Evolutionary conservation across 2,797 vertebrate genomes (phyloP).

Genomic region (Liasis olivaceus): DNA sequence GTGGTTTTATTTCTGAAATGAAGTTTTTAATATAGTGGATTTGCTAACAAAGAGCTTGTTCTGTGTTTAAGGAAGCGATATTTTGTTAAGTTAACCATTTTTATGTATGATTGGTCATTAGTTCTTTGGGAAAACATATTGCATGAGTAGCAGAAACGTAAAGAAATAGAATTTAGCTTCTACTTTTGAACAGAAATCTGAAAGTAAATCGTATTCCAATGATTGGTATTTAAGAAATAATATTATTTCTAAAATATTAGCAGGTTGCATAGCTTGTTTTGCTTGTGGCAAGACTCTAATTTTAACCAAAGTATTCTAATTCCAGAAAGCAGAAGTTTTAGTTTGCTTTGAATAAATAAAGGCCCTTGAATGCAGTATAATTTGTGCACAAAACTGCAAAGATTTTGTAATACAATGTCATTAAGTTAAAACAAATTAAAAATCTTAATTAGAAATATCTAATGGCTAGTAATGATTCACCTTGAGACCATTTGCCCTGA

Average conservation of each 20-base stretch:
- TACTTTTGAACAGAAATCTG: not conserved
- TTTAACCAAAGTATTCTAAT: not conserved
- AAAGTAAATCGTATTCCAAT: not conserved
- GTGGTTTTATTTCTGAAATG: not conserved
- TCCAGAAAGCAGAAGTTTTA: not conserved
- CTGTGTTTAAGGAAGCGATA: not conserved
- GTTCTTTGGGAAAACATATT: not conserved
- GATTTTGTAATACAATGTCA: constrained; percentile 66
- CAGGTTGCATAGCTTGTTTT: not conserved
- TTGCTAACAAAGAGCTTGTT: constrained; percentile 18
- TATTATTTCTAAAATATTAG: not conserved
- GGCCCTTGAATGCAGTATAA: constrained; percentile 42
- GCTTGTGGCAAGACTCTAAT: not conserved
- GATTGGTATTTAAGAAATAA: not conserved
- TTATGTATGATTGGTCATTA: constrained; percentile 22
- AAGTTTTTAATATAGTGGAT: not conserved
- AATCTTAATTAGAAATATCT: constrained; percentile 71
- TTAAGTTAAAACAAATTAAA: constrained; percentile 70
- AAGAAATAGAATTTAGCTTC: not conserved
- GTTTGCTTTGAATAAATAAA: constrained; percentile 1
- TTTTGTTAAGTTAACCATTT: constrained; percentile 56
- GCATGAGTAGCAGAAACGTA: not conserved
- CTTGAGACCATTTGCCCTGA: constrained; percentile 59
- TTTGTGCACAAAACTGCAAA: constrained; percentile 64
- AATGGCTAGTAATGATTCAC: constrained; percentile 60